A percentile compares a stretch with the other conserved stretches of the same genome.
Evolutionary conservation across 2,113 vertebrate species (phyloP).

Genomic region (Panurus biarmicus): DNA sequence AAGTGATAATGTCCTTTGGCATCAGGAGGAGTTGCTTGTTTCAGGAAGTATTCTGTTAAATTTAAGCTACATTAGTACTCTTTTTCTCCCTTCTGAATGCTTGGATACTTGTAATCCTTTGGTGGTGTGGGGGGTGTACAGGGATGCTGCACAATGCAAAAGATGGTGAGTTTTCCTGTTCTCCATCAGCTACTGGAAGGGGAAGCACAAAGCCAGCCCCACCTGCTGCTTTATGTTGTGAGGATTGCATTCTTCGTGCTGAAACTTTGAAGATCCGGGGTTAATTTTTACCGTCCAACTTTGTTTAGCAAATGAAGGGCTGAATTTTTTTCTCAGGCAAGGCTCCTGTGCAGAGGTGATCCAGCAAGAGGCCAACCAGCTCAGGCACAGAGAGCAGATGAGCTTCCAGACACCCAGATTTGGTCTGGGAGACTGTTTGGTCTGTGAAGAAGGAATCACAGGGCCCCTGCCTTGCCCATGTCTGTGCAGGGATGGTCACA

Average conservation of each 20-base stretch:
- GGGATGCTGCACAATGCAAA: not conserved
- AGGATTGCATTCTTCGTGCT: not conserved
- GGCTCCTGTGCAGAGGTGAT: not conserved
- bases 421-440: not conserved
- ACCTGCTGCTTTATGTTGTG: not conserved
- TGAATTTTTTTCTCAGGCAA: not conserved
- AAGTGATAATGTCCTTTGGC: conserved; percentile 25
- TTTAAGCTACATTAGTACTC: not conserved
- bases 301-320: not conserved
- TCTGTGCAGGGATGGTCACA: not conserved
- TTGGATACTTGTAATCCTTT: not conserved
- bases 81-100: not conserved
- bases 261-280: not conserved
- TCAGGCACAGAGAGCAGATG: not conserved
- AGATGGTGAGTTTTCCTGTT: not conserved
- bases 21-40: not conserved
- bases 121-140: too few species aligned
- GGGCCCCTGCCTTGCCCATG: not conserved
- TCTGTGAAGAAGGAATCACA: not conserved
- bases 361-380: not conserved
- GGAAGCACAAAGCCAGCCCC: not conserved
- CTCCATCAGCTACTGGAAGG: not conserved
- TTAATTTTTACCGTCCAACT: not conserved
- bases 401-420: not conserved
- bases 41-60: not conserved